Base-by-base conservation (phyloP, 2,888 invertebrate genomes). In the Eristalis arbustorum region DNA sequence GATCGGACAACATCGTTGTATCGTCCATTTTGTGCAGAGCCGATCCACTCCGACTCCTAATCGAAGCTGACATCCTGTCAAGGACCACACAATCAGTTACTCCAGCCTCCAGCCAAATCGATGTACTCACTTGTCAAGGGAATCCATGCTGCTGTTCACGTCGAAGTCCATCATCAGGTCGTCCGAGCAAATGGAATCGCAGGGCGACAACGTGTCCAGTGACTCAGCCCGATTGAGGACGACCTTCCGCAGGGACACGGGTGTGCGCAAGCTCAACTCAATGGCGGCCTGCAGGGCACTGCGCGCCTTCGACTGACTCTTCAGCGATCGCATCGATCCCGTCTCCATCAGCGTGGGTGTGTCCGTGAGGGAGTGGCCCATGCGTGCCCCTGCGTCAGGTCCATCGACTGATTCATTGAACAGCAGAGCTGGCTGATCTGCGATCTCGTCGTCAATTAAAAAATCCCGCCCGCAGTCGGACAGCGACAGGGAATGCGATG, bases 111-210 rank as follows among this genome's bases (percentile, higher is more conserved):
- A 34, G 14, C 34, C 6, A 13, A 40, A n/a, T n/a, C n/a, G n/a
- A n/a, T n/a, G n/a, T 42, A 23, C n/a, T 84, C 82, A 92, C 91
- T 91, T 91, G 85, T 93, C 92, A 68, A 93, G 92, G 18, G 93
- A 93, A 88, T 93, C 93, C 76, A 93, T 90, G 77, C 93, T 93
- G 89, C 93, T 93, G 79, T 91, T 94, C 37, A 91, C 90, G 89
- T 97, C 97, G 90, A 96, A 97, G 93, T 97, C 97, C 94, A 97
- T 95, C 95, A 97, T 97, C 84, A 97, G 94, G 92, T 97, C 97
- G 90, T 97, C 97, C 5, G 97, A 97, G 57, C 96, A 96, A 80
- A 97, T 95, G 89, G 97, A 97, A 89, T 96, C 96, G 90, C 96
- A 96, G 2, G 96, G 95, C n/a, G 97, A 97, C 78, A 97, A 92